Conservation (phyloP, 1,140 invertebrate genomes). For the Diabrotica virgifera region DNA sequence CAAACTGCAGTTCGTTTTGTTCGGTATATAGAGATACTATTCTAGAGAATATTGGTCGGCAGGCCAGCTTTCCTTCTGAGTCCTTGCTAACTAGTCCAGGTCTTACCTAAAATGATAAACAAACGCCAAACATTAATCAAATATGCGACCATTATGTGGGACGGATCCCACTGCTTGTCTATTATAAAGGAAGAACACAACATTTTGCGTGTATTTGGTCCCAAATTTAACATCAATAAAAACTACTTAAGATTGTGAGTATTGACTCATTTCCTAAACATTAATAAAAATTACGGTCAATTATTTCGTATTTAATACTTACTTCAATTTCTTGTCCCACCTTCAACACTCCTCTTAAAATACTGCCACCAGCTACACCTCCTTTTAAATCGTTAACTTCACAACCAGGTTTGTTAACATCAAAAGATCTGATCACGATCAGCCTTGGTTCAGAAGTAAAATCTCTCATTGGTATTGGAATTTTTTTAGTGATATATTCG, state of each 20-base stretch:
- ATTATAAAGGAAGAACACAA: no score
- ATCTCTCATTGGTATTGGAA: conserved; percentile 92
- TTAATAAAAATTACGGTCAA: no score
- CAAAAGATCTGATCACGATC: conserved; percentile 98
- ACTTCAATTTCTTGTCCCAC: conserved; percentile 71
- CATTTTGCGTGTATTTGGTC: no score
- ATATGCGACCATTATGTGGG: no score
- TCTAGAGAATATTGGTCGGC: conserved; percentile 92
- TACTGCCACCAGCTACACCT: conserved; percentile 97
- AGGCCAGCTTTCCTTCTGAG: conserved; percentile 91
- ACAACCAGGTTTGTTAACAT: conserved; percentile 99
- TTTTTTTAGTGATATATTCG: conserved; percentile 97
- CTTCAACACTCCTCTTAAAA: conserved; percentile 91
- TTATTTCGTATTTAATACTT: conserved; percentile 14
- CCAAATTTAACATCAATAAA: no score
- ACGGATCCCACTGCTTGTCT: no score
- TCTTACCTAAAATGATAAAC: conserved; percentile 66
- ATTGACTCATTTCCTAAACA: no score
- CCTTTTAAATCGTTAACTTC: conserved; percentile 98
- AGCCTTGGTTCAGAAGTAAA: conserved; percentile 94
- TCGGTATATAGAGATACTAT: conserved; percentile 99
- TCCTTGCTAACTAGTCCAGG: conserved; percentile 97
- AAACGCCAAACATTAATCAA: not conserved
- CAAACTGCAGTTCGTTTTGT: conserved; percentile 98
- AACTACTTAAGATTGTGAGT: not conserved